A percentile compares a stretch with the other conserved stretches of the same genome.
Conservation (phyloP, 1,140 invertebrate genomes). For the Bombus ignitus region DNA sequence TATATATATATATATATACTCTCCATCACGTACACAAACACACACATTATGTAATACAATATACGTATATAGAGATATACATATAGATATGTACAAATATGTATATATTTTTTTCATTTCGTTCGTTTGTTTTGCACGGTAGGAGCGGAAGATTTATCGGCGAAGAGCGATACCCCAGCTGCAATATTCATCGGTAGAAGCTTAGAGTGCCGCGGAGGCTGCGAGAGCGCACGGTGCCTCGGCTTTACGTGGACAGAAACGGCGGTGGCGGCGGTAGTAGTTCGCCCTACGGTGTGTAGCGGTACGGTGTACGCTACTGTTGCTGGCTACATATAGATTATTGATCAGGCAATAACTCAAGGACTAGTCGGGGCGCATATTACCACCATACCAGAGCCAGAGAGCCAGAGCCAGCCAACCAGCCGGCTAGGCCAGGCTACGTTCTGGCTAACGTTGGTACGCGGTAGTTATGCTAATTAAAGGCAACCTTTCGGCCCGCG, state of each 20-base stretch:
- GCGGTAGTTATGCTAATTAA: slow-evolving; percentile 80
- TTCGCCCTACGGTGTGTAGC: slow-evolving; percentile 70
- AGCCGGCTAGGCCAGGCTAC: slow-evolving; percentile 53
- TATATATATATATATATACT: background rate
- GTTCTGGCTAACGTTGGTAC: slow-evolving; percentile 74
- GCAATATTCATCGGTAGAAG: slow-evolving; percentile 75
- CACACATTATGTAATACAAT: too few species aligned
- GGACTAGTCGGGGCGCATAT: slow-evolving; percentile 82
- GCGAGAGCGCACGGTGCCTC: slow-evolving; percentile 47
- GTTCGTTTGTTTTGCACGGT: slow-evolving; percentile 45
- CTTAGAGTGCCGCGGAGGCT: slow-evolving; percentile 64
- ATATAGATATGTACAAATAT: background rate
- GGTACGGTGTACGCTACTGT: slow-evolving; percentile 34
- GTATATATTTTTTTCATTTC: background rate
- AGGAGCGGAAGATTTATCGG: slow-evolving; percentile 60
- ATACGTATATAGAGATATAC: too few species aligned
- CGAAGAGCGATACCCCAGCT: slow-evolving; percentile 73
- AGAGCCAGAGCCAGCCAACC: slow-evolving; percentile 1
- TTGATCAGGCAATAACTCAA: slow-evolving; percentile 83
- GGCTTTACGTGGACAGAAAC: slow-evolving; percentile 73
- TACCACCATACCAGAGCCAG: slow-evolving; percentile 73
- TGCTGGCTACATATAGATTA: slow-evolving; percentile 80
- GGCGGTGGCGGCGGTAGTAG: slow-evolving; percentile 20
- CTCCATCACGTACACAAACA: background rate
- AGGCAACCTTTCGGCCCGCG: slow-evolving; percentile 66